These are phyloP conservation scores for Cisticola juncidis DNA, from an alignment of 2,113 vertebrate species.

Conservation along the genomic window DNA sequence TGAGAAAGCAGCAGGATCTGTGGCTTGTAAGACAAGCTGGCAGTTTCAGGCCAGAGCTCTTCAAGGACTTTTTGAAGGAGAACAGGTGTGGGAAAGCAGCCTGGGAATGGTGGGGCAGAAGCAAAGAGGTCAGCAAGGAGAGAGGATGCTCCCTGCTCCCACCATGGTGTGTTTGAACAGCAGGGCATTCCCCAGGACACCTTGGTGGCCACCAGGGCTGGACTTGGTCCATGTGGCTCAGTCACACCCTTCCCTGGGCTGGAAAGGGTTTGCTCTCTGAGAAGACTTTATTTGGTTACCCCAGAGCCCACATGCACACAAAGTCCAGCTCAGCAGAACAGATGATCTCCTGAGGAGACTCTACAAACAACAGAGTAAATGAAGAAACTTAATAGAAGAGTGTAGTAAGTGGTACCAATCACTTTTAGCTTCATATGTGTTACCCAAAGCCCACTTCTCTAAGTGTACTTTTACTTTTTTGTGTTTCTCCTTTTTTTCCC, in stretches of 20 bases:
- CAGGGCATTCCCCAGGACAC: neutral
- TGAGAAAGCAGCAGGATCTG: neutral
- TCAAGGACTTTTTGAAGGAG: neutral
- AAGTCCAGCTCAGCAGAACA: neutral
- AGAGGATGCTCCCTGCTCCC: neutral
- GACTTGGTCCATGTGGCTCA: neutral
- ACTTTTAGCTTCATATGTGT: neutral
- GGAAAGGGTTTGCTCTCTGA: neutral
- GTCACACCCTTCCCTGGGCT: neutral
- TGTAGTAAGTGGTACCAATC: neutral
- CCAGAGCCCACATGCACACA: neutral
- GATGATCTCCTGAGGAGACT: neutral
- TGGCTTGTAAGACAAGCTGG: neutral
- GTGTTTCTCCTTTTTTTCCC: rapidly evolving
- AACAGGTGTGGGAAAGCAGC: neutral
- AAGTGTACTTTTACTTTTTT: neutral
- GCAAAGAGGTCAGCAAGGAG: neutral
- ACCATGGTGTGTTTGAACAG: rapidly evolving
- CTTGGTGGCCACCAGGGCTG: neutral
- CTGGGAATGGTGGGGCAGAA: neutral
- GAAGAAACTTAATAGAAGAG: neutral
- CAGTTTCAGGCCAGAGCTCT: neutral
- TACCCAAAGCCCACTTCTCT: neutral
- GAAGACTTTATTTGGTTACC: neutral
- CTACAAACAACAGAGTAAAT: neutral